These are phyloP conservation scores for Accipiter cooperii DNA, from an alignment of 2,113 vertebrate species.

Conservation along the genomic window DNA sequence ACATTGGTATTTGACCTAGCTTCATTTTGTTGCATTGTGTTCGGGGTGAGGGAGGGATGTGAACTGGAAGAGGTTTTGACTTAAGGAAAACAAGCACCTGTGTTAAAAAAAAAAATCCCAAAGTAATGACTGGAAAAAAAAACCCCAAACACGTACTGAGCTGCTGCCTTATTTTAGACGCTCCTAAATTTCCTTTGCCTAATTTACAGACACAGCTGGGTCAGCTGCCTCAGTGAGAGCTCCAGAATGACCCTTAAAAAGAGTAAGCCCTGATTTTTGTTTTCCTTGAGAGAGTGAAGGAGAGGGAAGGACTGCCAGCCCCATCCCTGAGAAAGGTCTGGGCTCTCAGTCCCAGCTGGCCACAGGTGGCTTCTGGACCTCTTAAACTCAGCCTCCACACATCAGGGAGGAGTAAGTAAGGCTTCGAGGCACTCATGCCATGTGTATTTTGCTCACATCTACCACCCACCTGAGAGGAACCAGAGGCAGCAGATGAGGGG, in stretches of 20 bases:
- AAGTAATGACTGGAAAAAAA: background rate
- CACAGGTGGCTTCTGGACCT: background rate
- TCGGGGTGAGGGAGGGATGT: background rate
- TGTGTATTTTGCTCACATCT: background rate
- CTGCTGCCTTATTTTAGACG: background rate
- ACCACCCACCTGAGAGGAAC: background rate
- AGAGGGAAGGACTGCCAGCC: background rate
- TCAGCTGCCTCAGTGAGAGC: background rate
- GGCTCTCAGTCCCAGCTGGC: background rate
- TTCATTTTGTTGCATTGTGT: background rate
- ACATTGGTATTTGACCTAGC: background rate
- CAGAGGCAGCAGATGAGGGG: background rate
- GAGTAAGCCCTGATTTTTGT: background rate
- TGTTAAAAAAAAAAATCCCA: background rate
- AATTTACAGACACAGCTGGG: background rate
- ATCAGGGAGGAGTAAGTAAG: background rate
- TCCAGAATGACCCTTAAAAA: background rate
- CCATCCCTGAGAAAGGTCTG: background rate
- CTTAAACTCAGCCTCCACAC: background rate
- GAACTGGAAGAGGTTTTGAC: background rate
- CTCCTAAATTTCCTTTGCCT: background rate
- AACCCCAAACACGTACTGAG: background rate
- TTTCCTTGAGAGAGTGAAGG: background rate
- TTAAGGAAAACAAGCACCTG: background rate
- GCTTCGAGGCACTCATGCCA: background rate